Evolutionary conservation across 2,113 vertebrate species (phyloP).

Genomic region (Pseudorasbora parva): DNA sequence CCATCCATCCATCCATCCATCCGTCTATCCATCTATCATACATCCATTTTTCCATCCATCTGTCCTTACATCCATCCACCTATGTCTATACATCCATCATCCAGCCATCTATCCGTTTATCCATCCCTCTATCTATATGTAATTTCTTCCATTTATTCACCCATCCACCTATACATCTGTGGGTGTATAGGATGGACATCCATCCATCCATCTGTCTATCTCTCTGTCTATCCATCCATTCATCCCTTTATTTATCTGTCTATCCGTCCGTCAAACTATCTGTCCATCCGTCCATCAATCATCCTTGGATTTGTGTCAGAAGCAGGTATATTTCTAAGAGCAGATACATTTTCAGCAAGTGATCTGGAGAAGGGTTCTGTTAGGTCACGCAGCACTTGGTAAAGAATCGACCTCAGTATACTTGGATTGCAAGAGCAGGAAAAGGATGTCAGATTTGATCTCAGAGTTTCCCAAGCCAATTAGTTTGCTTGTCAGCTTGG

Average conservation of each 20-base stretch:
- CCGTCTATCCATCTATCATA: no score
- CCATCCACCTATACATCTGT: neutral
- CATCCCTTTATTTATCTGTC: neutral
- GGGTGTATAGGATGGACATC: no score
- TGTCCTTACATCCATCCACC: no score
- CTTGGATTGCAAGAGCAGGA: neutral
- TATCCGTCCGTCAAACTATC: no score
- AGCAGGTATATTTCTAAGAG: no score
- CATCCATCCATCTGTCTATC: neutral
- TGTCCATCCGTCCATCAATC: neutral
- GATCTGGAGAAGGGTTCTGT: neutral
- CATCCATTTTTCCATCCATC: neutral
- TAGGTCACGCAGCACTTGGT: neutral
- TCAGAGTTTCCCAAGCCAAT: neutral
- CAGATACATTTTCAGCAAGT: neutral
- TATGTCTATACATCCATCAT: no score
- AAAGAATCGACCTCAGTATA: no score
- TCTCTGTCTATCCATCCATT: fast-evolving
- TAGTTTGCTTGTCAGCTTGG: neutral
- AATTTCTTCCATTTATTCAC: no score
- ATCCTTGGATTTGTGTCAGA: no score
- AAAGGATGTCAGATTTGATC: neutral
- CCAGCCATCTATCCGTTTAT: no score
- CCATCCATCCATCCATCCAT: neutral
- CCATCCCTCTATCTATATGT: neutral